Percentiles rank a stretch among this genome's conserved stretches.
Conservation (phyloP, 1,140 invertebrate species). For the Melipona quadrifasciata region DNA sequence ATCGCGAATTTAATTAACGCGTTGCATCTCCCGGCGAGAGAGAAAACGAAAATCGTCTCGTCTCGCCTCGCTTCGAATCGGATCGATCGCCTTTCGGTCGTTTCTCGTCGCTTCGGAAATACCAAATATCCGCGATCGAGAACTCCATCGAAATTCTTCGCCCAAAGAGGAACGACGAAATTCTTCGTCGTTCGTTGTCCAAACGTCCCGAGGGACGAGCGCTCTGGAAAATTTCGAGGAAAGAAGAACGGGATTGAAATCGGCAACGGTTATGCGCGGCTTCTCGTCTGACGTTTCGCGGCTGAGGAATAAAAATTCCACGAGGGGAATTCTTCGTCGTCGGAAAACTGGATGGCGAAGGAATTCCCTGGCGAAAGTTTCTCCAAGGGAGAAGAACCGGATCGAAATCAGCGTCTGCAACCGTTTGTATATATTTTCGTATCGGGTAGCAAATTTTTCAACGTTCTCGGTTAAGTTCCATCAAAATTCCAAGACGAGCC, state of each 20-base stretch:
- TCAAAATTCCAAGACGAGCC: not conserved
- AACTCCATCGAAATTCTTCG: not conserved
- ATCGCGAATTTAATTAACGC: conserved; percentile 49
- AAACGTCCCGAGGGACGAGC: no score
- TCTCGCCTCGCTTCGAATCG: not conserved
- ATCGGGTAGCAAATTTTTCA: not conserved
- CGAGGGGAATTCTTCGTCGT: not conserved
- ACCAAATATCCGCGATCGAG: no score
- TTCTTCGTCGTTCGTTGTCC: no score
- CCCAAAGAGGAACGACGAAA: not conserved
- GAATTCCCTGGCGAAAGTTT: not conserved
- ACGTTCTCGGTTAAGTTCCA: no score
- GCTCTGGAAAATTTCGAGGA: no score
- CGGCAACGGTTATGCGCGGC: no score
- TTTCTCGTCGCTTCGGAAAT: no score
- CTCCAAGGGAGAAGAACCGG: not conserved
- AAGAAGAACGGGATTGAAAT: no score
- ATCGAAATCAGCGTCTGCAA: not conserved
- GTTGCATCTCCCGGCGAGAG: conserved; percentile 23
- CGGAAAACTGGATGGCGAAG: not conserved
- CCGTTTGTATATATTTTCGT: not conserved
- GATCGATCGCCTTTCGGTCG: no score
- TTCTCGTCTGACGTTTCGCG: no score
- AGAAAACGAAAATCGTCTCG: not conserved
- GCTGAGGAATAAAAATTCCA: no score